Evolutionary conservation across 2,888 invertebrate genomes (phyloP).

Genomic region (Drosophila nr. fundita): DNA sequence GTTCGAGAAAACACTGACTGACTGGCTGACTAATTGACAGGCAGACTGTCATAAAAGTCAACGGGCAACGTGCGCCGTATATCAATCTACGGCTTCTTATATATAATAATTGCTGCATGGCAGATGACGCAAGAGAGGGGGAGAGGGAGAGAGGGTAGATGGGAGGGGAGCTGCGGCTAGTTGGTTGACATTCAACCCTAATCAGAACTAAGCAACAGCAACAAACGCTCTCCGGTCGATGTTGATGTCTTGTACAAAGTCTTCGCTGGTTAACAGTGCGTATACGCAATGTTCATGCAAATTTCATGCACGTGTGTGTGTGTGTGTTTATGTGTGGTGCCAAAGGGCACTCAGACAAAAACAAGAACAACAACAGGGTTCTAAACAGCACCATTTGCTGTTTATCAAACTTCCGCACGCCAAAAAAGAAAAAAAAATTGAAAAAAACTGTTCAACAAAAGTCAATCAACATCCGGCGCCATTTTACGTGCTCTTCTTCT

Average conservation of each 20-base stretch:
- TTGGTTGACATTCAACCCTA: constrained; percentile 38
- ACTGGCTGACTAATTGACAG: constrained; percentile 15
- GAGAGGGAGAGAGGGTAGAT: neutral
- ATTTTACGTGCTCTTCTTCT: constrained; percentile 37
- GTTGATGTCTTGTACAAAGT: constrained; percentile 33
- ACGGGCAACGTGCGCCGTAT: constrained; percentile 28
- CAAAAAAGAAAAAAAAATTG: constrained; percentile 6
- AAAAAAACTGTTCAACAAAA: constrained; percentile 51
- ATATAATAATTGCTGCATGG: constrained; percentile 34
- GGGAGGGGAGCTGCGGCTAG: neutral
- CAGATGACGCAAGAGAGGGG: neutral
- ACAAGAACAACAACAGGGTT: constrained; percentile 10
- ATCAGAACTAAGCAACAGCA: constrained; percentile 26
- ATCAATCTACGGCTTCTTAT: constrained; percentile 33
- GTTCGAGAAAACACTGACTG: constrained; percentile 8
- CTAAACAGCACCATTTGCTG: constrained; percentile 54
- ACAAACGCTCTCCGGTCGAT: neutral
- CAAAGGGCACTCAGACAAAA: constrained; percentile 12
- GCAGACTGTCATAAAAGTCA: constrained; percentile 47
- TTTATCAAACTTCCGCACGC: constrained; percentile 76
- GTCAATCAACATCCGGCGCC: constrained; percentile 76
- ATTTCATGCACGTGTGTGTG: constrained; percentile 17
- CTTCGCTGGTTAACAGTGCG: constrained; percentile 17
- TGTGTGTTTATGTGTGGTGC: neutral
- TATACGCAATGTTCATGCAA: constrained; percentile 51